Base-by-base conservation (phyloP, 2,888 invertebrate genomes). In the Odiellus spinosus region DNA sequence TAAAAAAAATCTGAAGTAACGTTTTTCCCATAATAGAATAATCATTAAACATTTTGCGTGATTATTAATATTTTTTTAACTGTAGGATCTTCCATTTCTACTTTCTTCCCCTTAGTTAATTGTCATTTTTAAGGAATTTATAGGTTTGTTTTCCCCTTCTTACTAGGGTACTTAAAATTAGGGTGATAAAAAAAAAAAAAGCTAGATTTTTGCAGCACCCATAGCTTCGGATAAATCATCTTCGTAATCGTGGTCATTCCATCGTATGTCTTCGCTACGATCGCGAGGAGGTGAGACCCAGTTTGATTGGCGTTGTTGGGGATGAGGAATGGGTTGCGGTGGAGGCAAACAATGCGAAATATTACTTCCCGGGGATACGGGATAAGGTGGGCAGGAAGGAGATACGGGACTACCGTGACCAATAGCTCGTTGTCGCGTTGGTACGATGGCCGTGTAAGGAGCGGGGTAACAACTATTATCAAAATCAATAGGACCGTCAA, bases 211-310 rank as follows among this genome's bases (percentile, higher is more conserved):
- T 18, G 52, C 46, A 41, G 52, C 52, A 20, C 52, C 52, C 49
- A 52, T 50, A n/a, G 52, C 52, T 34, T 47, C 52, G 4, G 52
- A 50, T 26, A 52, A 34, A 45, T 50, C 50, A 21, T 52, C 52
- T 40, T 50, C 50, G 17, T 52, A 52, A 18, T 20, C 45, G 3
- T 32, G 38, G 19, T 20, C 35, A 12, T 35, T 33, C 15, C 39
- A 38, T n/a, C 32, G 33, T 4, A 36, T 5, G n/a, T 43, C 40
- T 6, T 42, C 19, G 3, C 33, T 21, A 17, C 45, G 47, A 15
- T 26, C 10, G 10, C 14, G 14, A 20, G 15, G 14, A 32, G 26
- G 42, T 20, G 33, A 32, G 12, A 26, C n/a, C 26, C 14, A 32
- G 42, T 42, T 32, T 20, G 32, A 26, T 15, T 44, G 20, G 40